Conservation (phyloP, 2,113 vertebrate species). For the human (Homo sapiens) region GRCh38 chr18:57095001-57095500, state of each 20-base stretch:
- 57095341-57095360: constrained; percentile 27
- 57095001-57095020: neutral
- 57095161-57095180: neutral
- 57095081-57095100: neutral
- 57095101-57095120: neutral
- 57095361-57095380: neutral
- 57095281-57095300: neutral
- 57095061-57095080: neutral
- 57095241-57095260: neutral
- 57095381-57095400: no score
- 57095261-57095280: neutral
- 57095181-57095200: no score
- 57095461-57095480: no score
- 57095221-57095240: neutral
- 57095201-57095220: neutral
- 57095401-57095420: no score
- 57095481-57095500: no score
- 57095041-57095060: neutral
- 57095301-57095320: neutral
- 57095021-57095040: neutral
- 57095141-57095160: neutral
- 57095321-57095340: neutral
- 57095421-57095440: no score
- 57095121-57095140: neutral
- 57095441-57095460: no score